phyloP scores from a whole-genome alignment of 2,113 vertebrate genomes.

The Nyctereutes procyonoides region DNA sequence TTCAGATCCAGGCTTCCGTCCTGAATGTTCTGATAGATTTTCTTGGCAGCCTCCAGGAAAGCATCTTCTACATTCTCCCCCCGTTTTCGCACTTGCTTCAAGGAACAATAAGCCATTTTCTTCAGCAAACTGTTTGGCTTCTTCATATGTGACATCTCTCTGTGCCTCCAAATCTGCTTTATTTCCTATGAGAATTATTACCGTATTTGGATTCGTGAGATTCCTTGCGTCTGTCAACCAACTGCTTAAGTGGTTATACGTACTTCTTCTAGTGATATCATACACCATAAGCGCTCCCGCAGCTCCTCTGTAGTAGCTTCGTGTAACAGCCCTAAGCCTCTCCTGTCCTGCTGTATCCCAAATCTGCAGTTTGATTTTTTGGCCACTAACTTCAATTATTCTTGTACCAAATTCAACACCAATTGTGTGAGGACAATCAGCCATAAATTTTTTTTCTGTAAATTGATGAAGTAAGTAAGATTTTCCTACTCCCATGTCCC shows the following conservation, averaged over 20 bases:
- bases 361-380: slow-evolving; percentile 99
- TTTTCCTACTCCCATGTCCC: slow-evolving; percentile 99
- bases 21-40: slow-evolving; percentile 99
- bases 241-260: slow-evolving; percentile 99
- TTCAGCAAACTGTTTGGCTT: slow-evolving; percentile 99
- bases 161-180: slow-evolving; percentile 99
- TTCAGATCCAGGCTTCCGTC: slow-evolving; percentile 99
- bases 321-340: slow-evolving; percentile 96
- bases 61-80: slow-evolving; percentile 99
- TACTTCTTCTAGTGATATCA: slow-evolving; percentile 99
- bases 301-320: slow-evolving; percentile 98
- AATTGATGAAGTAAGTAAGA: slow-evolving; percentile 99
- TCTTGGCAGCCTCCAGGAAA: slow-evolving; percentile 98
- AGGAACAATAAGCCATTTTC: slow-evolving; percentile 98
- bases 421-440: slow-evolving; percentile 99
- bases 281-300: slow-evolving; percentile 99
- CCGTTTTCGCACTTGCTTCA: slow-evolving; percentile 98
- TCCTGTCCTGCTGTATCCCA: slow-evolving; percentile 99
- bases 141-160: slow-evolving; percentile 98
- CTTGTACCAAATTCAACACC: slow-evolving; percentile 98
- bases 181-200: slow-evolving; percentile 99
- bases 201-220: slow-evolving; percentile 99
- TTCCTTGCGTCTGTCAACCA: slow-evolving; percentile 99
- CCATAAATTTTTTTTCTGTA: slow-evolving; percentile 99
- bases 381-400: slow-evolving; percentile 99